A percentile compares a stretch with the other conserved stretches of the same genome.
Evolutionary conservation across 1,140 invertebrate genomes (phyloP).

Genomic region (Agraylea sexmaculata): DNA sequence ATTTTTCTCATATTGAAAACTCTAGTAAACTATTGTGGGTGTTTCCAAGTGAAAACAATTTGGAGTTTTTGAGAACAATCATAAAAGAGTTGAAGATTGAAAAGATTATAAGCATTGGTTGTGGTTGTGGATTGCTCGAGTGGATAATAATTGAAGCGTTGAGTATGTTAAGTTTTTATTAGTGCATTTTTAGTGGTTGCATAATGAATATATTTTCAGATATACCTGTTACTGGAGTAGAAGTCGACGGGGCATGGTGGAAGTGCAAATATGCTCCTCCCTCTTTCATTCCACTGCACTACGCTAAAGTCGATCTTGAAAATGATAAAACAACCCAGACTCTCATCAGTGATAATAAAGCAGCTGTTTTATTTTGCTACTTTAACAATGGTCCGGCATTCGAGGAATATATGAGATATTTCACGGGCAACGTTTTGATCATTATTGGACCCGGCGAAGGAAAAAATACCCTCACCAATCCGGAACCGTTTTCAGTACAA

Average conservation of each 20-base stretch:
- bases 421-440: constrained; percentile 47
- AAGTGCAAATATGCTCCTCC: constrained; percentile 36
- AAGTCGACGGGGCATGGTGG: constrained; percentile 40
- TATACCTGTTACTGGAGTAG: constrained; percentile 29
- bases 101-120: constrained; percentile 34
- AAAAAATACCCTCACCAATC: constrained; percentile 51
- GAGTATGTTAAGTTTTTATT: constrained; percentile 27
- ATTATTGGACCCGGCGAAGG: constrained; percentile 58
- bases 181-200: no score
- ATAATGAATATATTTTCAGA: no score
- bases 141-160: constrained; percentile 35
- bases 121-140: constrained; percentile 36
- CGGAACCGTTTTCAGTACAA: constrained; percentile 46
- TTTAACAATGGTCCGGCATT: constrained; percentile 60
- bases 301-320: constrained; percentile 27
- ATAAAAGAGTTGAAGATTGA: constrained; percentile 25
- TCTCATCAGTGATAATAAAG: constrained; percentile 26
- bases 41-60: constrained; percentile 34
- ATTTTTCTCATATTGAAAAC: constrained; percentile 27
- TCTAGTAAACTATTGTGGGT: constrained; percentile 36
- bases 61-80: constrained; percentile 26
- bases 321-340: constrained; percentile 23
- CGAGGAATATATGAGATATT: constrained; percentile 48
- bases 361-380: constrained; percentile 60
- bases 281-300: constrained; percentile 33